Percentiles rank a stretch among this genome's conserved stretches.
These are phyloP conservation scores for Dynastes maya DNA, from an alignment of 2,888 invertebrate species.

Conservation along the genomic window DNA sequence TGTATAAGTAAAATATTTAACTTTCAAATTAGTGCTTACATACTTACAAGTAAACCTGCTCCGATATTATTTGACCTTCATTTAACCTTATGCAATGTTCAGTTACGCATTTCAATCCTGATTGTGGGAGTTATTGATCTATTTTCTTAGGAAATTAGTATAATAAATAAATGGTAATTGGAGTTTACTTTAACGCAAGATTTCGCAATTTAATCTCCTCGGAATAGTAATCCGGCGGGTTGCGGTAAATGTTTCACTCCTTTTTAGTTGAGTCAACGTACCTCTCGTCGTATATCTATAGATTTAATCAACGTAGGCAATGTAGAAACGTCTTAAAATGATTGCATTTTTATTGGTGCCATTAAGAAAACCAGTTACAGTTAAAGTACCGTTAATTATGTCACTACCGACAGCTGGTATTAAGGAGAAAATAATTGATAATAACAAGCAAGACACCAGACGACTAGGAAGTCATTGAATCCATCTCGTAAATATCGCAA, in stretches of 20 bases:
- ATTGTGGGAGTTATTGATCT: not conserved
- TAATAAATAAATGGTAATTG: conserved; percentile 7
- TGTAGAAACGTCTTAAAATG: not conserved
- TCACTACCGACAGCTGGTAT: conserved; percentile 26
- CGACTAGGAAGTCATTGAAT: conserved; percentile 38
- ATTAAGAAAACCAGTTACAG: conserved; percentile 27
- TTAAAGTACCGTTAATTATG: conserved; percentile 33
- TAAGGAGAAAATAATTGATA: conserved; percentile 30
- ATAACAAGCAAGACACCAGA: conserved; percentile 27
- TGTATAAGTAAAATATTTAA: too few species aligned
- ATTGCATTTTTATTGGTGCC: conserved; percentile 16
- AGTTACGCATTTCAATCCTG: not conserved
- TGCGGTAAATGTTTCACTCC: not conserved
- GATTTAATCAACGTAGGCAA: conserved; percentile 6
- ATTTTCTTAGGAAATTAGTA: not conserved
- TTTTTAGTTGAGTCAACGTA: not conserved
- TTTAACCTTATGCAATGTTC: conserved; percentile 6
- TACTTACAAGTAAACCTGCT: too few species aligned
- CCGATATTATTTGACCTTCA: conserved; percentile 7
- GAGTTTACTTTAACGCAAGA: not conserved
- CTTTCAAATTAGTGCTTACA: too few species aligned
- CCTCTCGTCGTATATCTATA: not conserved
- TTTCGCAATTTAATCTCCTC: conserved; percentile 2
- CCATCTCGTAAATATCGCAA: conserved; percentile 27
- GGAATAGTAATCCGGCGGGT: not conserved